Evolutionary conservation across 2,888 invertebrate species (phyloP).

Genomic region (Brenthis daphne): DNA sequence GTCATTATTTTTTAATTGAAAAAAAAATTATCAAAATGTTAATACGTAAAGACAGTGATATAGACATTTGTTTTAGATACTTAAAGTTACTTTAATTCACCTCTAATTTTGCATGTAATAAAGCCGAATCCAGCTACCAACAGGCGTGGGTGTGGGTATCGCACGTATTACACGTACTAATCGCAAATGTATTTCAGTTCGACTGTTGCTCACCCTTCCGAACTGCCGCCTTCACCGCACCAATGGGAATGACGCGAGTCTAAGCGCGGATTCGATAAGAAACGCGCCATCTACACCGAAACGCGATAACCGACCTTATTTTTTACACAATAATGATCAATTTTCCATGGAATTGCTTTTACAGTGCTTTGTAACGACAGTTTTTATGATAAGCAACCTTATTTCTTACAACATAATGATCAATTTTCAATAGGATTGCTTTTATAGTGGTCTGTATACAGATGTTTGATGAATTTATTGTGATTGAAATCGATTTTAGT

Average conservation of each 20-base stretch:
- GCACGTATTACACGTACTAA: constrained; percentile 41
- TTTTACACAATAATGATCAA: background rate
- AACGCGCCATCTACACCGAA: constrained; percentile 60
- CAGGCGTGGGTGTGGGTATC: constrained; percentile 49
- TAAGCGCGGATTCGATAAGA: constrained; percentile 58
- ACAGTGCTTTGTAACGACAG: background rate
- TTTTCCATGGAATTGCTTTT: background rate
- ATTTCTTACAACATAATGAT: background rate
- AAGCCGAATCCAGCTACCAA: constrained; percentile 42
- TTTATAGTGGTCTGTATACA: background rate
- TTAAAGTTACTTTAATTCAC: background rate
- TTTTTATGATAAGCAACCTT: background rate
- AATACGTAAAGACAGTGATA: too few species aligned
- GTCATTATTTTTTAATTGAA: background rate
- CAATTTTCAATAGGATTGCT: background rate
- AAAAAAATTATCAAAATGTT: too few species aligned
- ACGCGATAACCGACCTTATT: constrained; percentile 49
- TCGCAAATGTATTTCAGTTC: constrained; percentile 87
- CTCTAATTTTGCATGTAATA: constrained; percentile 2
- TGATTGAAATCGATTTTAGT: too few species aligned
- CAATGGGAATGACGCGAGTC: constrained; percentile 95
- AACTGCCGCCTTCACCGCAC: constrained; percentile 98
- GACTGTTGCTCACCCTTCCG: constrained; percentile 98
- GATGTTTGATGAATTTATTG: background rate
- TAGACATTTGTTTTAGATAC: background rate